These are phyloP conservation scores for Rhinogobius similis DNA, from an alignment of 2,113 vertebrate genomes.

Conservation along the genomic window DNA sequence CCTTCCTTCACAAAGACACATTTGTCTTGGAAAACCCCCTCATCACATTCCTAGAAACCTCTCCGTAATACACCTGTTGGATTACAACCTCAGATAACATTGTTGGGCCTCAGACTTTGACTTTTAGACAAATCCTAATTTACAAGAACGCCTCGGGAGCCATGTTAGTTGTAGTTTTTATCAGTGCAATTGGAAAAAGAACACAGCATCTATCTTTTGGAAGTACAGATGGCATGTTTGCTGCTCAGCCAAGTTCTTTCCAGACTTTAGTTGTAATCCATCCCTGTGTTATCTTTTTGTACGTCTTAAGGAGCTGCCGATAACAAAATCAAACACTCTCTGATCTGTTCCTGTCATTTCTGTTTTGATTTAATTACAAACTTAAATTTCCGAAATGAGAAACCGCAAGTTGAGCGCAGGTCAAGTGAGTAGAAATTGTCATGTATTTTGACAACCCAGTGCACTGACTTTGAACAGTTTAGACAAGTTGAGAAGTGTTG, in stretches of 20 bases:
- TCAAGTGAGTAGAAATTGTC: not conserved
- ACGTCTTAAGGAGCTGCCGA: not conserved
- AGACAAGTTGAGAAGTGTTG: constrained; percentile 9
- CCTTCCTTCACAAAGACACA: too few relatives aligned
- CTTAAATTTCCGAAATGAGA: not conserved
- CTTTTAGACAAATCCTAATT: too few relatives aligned
- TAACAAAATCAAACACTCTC: constrained; percentile 15
- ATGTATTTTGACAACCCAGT: constrained; percentile 17
- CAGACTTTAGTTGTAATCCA: constrained; percentile 15
- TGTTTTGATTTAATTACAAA: constrained; percentile 21
- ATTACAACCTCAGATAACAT: not conserved
- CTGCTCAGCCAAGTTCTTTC: constrained; percentile 17
- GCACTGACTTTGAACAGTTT: constrained; percentile 8
- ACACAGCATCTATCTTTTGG: not conserved
- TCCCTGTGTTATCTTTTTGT: constrained; percentile 2
- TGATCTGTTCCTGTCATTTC: constrained; percentile 8
- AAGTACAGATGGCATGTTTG: constrained; percentile 26
- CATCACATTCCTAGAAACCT: not conserved
- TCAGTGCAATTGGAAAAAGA: constrained; percentile 12
- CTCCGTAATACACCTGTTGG: not conserved
- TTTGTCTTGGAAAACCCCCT: not conserved
- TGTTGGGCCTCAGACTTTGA: not conserved
- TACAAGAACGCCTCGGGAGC: not conserved
- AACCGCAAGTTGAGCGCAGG: not conserved
- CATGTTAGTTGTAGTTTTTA: constrained; percentile 3